Evolutionary conservation across 2,888 invertebrate species (phyloP), one percentile per base, ranked within the genome.

Genomic region (Formica aserva): DNA sequence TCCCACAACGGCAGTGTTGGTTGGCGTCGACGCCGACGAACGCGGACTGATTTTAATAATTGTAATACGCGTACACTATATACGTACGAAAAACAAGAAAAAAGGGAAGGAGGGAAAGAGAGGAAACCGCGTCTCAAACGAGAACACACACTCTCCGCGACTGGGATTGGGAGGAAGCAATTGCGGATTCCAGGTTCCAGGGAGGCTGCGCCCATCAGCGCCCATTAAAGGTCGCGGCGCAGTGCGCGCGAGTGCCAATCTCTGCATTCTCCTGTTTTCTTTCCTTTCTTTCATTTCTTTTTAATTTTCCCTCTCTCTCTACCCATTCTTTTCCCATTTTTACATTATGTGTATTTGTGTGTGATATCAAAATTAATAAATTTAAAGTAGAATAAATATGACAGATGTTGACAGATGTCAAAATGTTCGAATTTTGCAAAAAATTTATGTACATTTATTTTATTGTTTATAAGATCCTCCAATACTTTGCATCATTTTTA

Each of bases 171-270:
- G 87, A 60, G 86, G 84, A 78, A 84, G 86, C 85, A 84, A 83
- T 86, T 6, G 48, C 84, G 85, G 85, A 85, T 89, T 89, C 87
- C 85, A 89, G 86, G 83, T 89, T 89, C 86, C 86, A 91, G 88
- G 90, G 90, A 90, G 92, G 91, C 91, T 91, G 91, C 85, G 89
- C 87, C 89, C 90, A 91, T 91, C 78, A 71, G 78, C 72, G 60
- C 78, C 78, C 60, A 80, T 91, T 87, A 92, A 90, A 92, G 92
- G 92, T 91, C 91, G 92, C 88, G 88, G 93, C 93, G 92, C 92
- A 92, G 52, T 89, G 89, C 91, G 91, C 90, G 89, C 80, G 84
- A 84, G 63, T 63, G 72, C 78, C 18, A 63, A 77, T 66, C 78
- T 76, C 65, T 52, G 55, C 77, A 41, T 29, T 48, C 63, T 45